Conservation (phyloP, 1,140 invertebrate species). For the Ephestia elutella region DNA sequence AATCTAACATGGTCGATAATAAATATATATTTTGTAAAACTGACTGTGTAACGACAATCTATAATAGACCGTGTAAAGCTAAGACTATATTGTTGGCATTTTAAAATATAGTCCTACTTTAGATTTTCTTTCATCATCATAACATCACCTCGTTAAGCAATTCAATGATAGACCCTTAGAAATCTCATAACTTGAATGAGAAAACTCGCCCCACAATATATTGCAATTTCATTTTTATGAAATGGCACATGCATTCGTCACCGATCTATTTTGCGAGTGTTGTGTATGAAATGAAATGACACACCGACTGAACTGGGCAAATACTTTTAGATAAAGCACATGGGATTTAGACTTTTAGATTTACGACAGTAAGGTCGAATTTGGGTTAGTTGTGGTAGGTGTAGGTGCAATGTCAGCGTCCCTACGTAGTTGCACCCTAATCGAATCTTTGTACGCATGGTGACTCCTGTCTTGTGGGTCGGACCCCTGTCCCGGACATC, state of each 20-base stretch:
- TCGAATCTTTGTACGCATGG: constrained; percentile 67
- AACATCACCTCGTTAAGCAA: constrained; percentile 4
- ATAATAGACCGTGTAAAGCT: too few relatives aligned
- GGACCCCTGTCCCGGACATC: constrained; percentile 58
- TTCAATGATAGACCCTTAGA: constrained; percentile 19
- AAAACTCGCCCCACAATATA: constrained; percentile 50
- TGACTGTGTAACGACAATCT: too few relatives aligned
- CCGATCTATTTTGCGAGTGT: constrained; percentile 67
- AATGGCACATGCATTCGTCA: constrained; percentile 64
- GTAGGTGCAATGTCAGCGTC: constrained; percentile 64
- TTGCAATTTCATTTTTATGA: constrained; percentile 70
- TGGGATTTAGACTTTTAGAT: background rate
- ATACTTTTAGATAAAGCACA: background rate
- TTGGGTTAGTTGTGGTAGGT: constrained; percentile 31
- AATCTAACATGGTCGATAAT: too few relatives aligned
- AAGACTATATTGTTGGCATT: too few relatives aligned
- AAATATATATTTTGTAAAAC: too few relatives aligned
- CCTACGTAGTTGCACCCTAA: constrained; percentile 67
- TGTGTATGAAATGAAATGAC: constrained; percentile 69
- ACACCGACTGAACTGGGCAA: constrained; percentile 31
- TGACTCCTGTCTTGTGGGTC: constrained; percentile 57
- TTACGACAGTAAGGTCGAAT: constrained; percentile 6
- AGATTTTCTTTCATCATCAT: too few relatives aligned
- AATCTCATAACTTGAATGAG: constrained; percentile 51
- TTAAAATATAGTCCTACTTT: too few relatives aligned